Base-by-base conservation (phyloP, 2,797 vertebrate species). In the Salmo trutta region DNA sequence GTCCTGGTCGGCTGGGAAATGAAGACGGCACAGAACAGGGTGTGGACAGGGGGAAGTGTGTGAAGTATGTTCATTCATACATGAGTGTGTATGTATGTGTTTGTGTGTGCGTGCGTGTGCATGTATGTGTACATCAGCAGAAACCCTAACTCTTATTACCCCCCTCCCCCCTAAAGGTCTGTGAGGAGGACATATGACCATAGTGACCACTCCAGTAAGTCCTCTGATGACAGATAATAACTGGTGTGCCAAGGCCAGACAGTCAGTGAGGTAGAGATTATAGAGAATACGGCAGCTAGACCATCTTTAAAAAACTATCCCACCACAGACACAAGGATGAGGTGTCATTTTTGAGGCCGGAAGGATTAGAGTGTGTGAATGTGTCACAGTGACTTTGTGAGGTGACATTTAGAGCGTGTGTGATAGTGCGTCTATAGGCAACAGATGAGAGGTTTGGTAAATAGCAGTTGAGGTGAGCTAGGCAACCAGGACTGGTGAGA, bases 401-500 rank as follows among this genome's bases (percentile, higher is more conserved):
- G 76, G 75, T 71, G 73, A 80, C 82, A 82, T 78, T 78, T 80
- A 33, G 51, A 70, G 71, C 27, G 52, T 74, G 56, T 54, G 15
- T 71, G 79, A 47, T 10, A 12, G 10, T 47, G 41, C 10, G 10
- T 47, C 41, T 47, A 47, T 19, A 75, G 77, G 87, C 88, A 90
- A 88, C 90, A 90, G 62, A 76, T 75, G 56, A 19, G 81, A 79
- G 79, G 59, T 84, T 86, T 83, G 80, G 56, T 86, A 85, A 91
- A 88, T 78, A 89, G 77, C 75, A 78, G 83, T 81, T 88, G 75
- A 85, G 73, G 7, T 64, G 21, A 64, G 59, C 51, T 14, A 5
- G 59, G 73, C 67, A 78, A 75, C 83, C 81, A 7, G 78, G 73
- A 86, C 53, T 75, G 71, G 73, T 21, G 79, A 73, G 68, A 59